Base-by-base conservation (phyloP, 2,888 invertebrate species). In the Horisme vitalbata region DNA sequence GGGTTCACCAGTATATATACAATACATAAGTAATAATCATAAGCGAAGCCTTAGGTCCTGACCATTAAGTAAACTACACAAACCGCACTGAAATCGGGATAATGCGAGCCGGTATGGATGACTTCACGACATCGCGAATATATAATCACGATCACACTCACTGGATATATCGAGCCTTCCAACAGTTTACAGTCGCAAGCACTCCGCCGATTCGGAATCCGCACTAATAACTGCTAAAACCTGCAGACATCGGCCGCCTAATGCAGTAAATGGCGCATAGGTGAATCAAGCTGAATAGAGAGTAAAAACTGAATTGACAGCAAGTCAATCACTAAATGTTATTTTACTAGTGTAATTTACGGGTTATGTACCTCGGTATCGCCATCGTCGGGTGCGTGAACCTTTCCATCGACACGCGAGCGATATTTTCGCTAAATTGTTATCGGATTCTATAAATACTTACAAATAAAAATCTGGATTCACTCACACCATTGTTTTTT, bases 401-500 rank as follows among this genome's bases (percentile, higher is more conserved):
- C 63, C 54, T 65, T 76, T 73, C 73, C 65, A 73, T 75, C 62
- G 68, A 70, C 71, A 71, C 68, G 63, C 62, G 68, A 75, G 71
- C 67, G 68, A 75, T 79, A 75, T 71, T 75, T 83, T 70, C 70
- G 68, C 71, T 72, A 74, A 77, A 83, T 79, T 81, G 78, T 75
- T 81, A 82, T 75, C 73, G 70, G 73, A 84, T 83, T 88, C 89
- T 87, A 87, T 84, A 83, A 88, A 88, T 89, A 90, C 90, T 90
- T 88, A 89, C 89, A 89, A 88, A 89, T 88, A 87, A 89, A 88
- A 90, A 83, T 88, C 88, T 86, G 87, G 87, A 89, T 87, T 86
- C 86, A 89, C 86, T 89, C 85, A 89, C 90, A 89, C 90, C 89
- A 89, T 89, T 90, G 89, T 90, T 89, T 89, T 88, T 88, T 86